Conservation (phyloP, 1,140 invertebrate species). For the Drosophila subpulchrella region DNA sequence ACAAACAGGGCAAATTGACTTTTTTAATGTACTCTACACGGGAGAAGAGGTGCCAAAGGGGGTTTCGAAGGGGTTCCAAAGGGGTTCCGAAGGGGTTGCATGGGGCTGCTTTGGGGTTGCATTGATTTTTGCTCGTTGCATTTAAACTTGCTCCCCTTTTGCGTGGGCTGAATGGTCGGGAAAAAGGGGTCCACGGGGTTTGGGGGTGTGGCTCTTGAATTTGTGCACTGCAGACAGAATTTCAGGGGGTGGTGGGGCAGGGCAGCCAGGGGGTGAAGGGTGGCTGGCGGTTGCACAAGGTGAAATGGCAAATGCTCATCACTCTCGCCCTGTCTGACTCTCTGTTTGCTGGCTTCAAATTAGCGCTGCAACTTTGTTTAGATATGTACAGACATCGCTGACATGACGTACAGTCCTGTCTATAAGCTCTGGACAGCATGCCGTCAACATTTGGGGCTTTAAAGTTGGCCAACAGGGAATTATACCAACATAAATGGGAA, state of each 20-base stretch:
- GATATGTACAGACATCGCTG: constrained; percentile 40
- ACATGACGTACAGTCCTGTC: constrained; percentile 27
- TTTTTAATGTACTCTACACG: constrained; percentile 33
- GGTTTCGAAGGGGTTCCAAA: not conserved
- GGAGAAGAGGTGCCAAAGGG: not conserved
- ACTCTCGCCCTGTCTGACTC: constrained; percentile 18
- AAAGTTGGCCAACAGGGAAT: not conserved
- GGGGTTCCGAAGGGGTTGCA: constrained; percentile 4
- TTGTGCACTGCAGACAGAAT: constrained; percentile 80
- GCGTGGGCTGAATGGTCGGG: constrained; percentile 3
- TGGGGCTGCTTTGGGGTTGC: constrained; percentile 66
- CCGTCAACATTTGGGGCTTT: not conserved
- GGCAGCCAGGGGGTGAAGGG: constrained; percentile 1
- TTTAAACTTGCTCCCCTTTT: constrained; percentile 83
- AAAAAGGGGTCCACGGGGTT: not conserved
- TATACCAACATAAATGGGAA: not conserved
- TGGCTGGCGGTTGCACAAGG: constrained; percentile 40
- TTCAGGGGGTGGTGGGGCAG: constrained; percentile 21
- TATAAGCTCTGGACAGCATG: not conserved
- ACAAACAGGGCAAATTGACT: constrained; percentile 49
- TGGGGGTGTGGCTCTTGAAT: constrained; percentile 57
- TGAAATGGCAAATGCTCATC: constrained; percentile 61
- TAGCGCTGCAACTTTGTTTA: constrained; percentile 67
- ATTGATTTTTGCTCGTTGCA: constrained; percentile 83
- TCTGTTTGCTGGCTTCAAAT: constrained; percentile 62